phyloP scores from a whole-genome alignment of 2,888 invertebrate genomes.

The Biston stratarius region DNA sequence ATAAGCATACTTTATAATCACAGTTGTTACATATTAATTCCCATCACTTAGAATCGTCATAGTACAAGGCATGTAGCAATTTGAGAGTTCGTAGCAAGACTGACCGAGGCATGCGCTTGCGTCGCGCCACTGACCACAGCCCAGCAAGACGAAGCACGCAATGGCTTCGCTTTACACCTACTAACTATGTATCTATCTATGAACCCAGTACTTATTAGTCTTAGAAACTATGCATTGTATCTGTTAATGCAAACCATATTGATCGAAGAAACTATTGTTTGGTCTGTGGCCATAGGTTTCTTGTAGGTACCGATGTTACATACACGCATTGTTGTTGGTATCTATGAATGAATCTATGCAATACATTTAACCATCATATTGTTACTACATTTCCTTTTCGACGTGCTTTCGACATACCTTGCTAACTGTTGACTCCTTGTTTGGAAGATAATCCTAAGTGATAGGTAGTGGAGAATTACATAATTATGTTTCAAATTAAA shows the following conservation, averaged over 20 bases:
- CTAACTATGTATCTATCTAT: slow-evolving; percentile 28
- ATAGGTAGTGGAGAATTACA: not conserved
- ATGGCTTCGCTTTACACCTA: slow-evolving; percentile 35
- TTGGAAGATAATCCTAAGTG: not conserved
- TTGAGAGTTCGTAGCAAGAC: slow-evolving; percentile 58
- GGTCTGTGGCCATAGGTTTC: not conserved
- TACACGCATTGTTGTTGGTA: slow-evolving; percentile 78
- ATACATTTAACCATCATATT: slow-evolving; percentile 43
- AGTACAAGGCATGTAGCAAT: slow-evolving; percentile 52
- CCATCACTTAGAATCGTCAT: slow-evolving; percentile 23
- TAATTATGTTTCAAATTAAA: not conserved
- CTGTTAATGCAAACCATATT: slow-evolving; percentile 4
- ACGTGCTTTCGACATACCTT: slow-evolving; percentile 40
- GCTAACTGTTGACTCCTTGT: slow-evolving; percentile 4
- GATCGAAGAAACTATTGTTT: slow-evolving; percentile 17
- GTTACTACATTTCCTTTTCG: slow-evolving; percentile 46
- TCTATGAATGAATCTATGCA: slow-evolving; percentile 73
- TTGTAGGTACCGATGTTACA: slow-evolving; percentile 63
- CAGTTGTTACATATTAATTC: slow-evolving; percentile 21
- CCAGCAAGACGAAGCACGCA: slow-evolving; percentile 57
- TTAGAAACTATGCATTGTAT: slow-evolving; percentile 24
- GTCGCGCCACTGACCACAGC: slow-evolving; percentile 72
- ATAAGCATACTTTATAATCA: slow-evolving; percentile 17
- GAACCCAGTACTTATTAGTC: not conserved
- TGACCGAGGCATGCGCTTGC: slow-evolving; percentile 65